Evolutionary conservation across 2,113 vertebrate genomes (phyloP).

Genomic region (Triplophysa dalaica): DNA sequence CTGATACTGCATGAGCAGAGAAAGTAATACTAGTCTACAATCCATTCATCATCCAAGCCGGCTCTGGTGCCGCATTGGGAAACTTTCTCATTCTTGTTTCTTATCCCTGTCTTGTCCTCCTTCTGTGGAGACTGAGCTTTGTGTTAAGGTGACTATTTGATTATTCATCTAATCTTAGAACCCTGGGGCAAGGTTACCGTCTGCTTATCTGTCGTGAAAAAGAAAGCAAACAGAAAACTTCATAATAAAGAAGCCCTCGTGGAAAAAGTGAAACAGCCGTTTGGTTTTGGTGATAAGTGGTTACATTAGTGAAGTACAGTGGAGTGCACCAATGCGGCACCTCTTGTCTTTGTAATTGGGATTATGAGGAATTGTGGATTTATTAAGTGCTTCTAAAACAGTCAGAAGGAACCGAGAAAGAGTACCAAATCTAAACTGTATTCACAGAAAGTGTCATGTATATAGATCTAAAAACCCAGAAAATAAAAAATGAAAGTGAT

Average conservation of each 20-base stretch:
- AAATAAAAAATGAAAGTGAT: too few relatives aligned
- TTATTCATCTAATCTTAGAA: slow-evolving; percentile 59
- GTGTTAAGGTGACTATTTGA: slow-evolving; percentile 50
- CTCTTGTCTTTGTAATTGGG: too few relatives aligned
- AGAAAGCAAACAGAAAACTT: neutral
- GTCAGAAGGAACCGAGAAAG: too few relatives aligned
- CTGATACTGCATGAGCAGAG: slow-evolving; percentile 40
- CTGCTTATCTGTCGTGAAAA: slow-evolving; percentile 13
- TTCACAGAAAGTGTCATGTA: too few relatives aligned
- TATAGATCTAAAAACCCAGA: too few relatives aligned
- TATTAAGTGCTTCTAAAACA: too few relatives aligned
- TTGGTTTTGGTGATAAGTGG: too few relatives aligned
- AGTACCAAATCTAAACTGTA: too few relatives aligned
- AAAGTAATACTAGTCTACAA: slow-evolving; percentile 48
- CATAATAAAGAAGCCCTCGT: too few relatives aligned
- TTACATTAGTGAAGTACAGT: too few relatives aligned
- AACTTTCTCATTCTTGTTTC: neutral
- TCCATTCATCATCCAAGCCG: slow-evolving; percentile 58
- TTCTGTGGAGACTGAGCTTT: neutral
- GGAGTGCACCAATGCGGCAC: too few relatives aligned
- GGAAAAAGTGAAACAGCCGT: neutral
- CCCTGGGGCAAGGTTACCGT: slow-evolving; percentile 30
- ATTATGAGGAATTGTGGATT: too few relatives aligned
- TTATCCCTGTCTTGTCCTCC: neutral
- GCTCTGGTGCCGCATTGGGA: slow-evolving; percentile 40